Base-by-base conservation (phyloP, 2,888 invertebrate genomes). In the Silvanus unidentatus region DNA sequence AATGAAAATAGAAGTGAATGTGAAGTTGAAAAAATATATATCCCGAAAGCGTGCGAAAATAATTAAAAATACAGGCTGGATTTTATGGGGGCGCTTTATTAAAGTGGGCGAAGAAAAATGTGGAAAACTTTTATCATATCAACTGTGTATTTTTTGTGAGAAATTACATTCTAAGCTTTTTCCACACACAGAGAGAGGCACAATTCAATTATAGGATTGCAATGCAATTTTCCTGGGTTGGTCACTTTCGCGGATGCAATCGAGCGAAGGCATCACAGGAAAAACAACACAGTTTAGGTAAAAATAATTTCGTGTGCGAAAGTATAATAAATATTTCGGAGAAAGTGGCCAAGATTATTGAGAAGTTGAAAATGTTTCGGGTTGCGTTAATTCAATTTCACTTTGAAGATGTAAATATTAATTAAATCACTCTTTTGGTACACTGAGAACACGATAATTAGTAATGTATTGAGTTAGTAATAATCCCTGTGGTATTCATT, bases 401-500 rank as follows among this genome's bases (percentile, higher is more conserved):
- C 53, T 52, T 52, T 50, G 47, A 56, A 54, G 49, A 48, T 58
- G 50, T 58, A 53, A 54, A 50, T 54, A 55, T 60, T 62, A 62
- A 62, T 63, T 60, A 58, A 60, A 62, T 58, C 58, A 60, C 58
- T 60, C 63, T 63, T 62, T 60, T 55, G 51, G 54, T 55, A 12
- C 12, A 22, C 49, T 45, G 54, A 54, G 53, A 55, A 56, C 57
- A 54, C 58, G 52, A 60, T 62, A 62, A 62, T 63, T 63, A 62
- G 54, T 53, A 55, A 55, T 55, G 54, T 62, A 63, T 63, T 60
- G 62, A 62, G 61, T 61, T 62, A 61, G 61, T 61, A 62, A 61
- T 60, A 62, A 61, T 62, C 57, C 58, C 58, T 58, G 58, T 50
- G 59, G 60, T 57, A 62, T 60, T 73, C 71, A 73, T 73, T 72